Percentiles rank a stretch among this genome's conserved stretches.
Evolutionary conservation across 2,797 vertebrate genomes (phyloP).

Genomic region (Podarcis lilfordi): DNA sequence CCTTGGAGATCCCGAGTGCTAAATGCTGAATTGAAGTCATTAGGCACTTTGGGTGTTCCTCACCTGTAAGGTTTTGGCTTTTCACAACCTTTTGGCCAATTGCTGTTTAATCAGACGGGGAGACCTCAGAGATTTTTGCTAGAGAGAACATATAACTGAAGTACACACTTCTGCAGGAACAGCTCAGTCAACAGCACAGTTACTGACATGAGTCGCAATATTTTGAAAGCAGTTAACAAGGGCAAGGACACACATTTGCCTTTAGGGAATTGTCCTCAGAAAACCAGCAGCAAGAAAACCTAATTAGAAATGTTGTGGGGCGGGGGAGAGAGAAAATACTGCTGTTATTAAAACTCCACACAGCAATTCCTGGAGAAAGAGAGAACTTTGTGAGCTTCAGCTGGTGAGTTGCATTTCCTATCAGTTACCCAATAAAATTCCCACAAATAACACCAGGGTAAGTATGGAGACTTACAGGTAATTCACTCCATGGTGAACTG

Average conservation of each 20-base stretch:
- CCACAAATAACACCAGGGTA: neutral
- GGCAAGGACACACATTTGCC: constrained; percentile 11
- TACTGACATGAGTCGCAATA: constrained; percentile 47
- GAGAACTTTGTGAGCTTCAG: constrained; percentile 33
- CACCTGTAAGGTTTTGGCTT: constrained; percentile 3
- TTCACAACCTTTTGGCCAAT: neutral
- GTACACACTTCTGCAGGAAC: constrained; percentile 10
- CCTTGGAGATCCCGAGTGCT: neutral
- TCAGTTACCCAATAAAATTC: constrained; percentile 31
- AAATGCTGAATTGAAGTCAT: constrained; percentile 4
- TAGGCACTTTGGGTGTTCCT: constrained; percentile 7
- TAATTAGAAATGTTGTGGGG: constrained; percentile 62
- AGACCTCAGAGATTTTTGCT: constrained; percentile 13
- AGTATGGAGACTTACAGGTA: neutral
- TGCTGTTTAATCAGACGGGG: constrained; percentile 9
- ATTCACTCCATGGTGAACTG: neutral
- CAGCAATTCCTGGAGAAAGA: constrained; percentile 33
- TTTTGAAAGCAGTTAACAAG: constrained; percentile 59
- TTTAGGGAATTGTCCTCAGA: constrained; percentile 56
- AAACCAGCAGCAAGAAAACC: constrained; percentile 44
- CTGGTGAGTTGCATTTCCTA: constrained; percentile 24
- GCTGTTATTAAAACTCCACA: constrained; percentile 32
- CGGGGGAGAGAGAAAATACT: neutral
- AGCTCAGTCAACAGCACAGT: constrained; percentile 19
- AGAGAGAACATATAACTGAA: neutral